These are phyloP conservation scores for Imbricaverruca yamaguchii DNA, from an alignment of 2,888 invertebrate genomes.

Conservation along the genomic window DNA sequence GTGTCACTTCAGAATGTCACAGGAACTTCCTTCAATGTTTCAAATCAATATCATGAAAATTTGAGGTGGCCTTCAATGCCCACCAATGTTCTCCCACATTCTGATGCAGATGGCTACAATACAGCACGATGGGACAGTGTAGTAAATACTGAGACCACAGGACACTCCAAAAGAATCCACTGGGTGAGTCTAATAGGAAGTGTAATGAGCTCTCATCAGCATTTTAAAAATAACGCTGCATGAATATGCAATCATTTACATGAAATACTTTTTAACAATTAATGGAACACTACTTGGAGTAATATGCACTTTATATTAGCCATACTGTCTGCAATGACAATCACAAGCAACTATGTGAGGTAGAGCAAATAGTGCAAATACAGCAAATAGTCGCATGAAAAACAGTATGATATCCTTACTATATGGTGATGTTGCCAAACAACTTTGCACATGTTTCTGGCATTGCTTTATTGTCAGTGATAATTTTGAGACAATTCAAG, in stretches of 20 bases:
- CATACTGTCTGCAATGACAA: too few relatives aligned
- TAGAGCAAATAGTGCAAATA: too few relatives aligned
- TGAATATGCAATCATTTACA: not conserved
- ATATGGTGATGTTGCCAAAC: too few relatives aligned
- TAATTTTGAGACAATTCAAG: too few relatives aligned
- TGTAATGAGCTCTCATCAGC: not conserved
- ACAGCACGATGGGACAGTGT: not conserved
- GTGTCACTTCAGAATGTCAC: not conserved
- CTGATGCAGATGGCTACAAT: not conserved
- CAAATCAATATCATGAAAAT: not conserved
- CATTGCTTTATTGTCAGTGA: too few relatives aligned
- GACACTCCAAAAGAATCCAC: not conserved
- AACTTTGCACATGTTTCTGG: too few relatives aligned
- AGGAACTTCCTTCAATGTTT: not conserved
- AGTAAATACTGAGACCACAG: not conserved
- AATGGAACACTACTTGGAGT: too few relatives aligned
- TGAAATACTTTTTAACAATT: not conserved
- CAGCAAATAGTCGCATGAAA: too few relatives aligned
- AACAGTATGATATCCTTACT: too few relatives aligned
- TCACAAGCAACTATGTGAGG: too few relatives aligned
- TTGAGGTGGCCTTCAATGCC: not conserved
- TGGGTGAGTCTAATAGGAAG: not conserved
- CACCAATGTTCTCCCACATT: not conserved
- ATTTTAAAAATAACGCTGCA: not conserved
- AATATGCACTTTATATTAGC: too few relatives aligned